Conservation (phyloP, 1,140 invertebrate species). For the Amyelois transitella region DNA sequence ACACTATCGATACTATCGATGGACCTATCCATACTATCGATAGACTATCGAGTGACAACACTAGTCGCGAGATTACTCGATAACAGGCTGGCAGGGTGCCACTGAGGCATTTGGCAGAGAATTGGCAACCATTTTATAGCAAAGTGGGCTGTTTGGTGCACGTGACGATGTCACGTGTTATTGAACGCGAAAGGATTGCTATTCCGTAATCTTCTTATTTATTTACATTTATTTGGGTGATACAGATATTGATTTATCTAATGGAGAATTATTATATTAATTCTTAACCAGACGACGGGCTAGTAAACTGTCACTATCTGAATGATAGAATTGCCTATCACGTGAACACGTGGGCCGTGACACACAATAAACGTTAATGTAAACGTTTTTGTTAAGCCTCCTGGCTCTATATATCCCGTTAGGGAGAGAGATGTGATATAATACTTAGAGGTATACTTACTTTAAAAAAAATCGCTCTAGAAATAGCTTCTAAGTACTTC, state of each 20-base stretch:
- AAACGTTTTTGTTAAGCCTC: too few relatives aligned
- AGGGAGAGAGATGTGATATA: too few relatives aligned
- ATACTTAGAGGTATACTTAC: too few relatives aligned
- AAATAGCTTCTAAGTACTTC: too few relatives aligned
- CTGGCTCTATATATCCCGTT: too few relatives aligned
- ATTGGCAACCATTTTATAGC: constrained; percentile 37
- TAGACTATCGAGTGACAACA: background rate
- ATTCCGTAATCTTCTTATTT: too few relatives aligned
- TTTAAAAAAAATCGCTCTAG: too few relatives aligned
- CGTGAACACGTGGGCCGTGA: too few relatives aligned
- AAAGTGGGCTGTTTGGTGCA: constrained; percentile 19
- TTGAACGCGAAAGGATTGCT: too few relatives aligned
- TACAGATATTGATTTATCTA: background rate
- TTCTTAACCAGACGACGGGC: background rate
- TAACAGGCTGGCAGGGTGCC: constrained; percentile 24
- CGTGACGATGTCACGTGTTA: constrained; percentile 11
- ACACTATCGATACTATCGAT: background rate
- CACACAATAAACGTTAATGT: too few relatives aligned
- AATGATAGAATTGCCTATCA: background rate
- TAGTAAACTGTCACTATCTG: too few relatives aligned
- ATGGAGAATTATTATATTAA: background rate
- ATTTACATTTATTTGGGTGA: background rate
- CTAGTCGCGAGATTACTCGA: constrained; percentile 27
- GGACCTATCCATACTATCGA: too few relatives aligned
- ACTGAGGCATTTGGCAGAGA: constrained; percentile 29